Evolutionary conservation across 2,888 invertebrate species (phyloP).

Genomic region (Tenthredo livida): DNA sequence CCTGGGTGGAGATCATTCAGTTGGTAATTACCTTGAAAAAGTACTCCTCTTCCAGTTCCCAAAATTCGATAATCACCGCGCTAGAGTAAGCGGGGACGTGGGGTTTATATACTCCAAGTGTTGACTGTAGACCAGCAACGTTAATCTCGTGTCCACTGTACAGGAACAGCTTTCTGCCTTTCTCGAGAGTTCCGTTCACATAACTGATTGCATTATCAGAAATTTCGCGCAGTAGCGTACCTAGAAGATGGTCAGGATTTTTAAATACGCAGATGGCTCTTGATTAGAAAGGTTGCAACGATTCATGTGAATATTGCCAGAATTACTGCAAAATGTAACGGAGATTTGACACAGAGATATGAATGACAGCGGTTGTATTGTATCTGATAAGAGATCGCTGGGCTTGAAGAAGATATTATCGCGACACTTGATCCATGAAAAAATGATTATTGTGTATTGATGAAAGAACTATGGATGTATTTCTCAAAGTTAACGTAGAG

Average conservation of each 20-base stretch:
- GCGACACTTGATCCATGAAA: neutral
- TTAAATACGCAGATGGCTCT: neutral
- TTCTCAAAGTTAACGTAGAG: neutral
- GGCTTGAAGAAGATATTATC: neutral
- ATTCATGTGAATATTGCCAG: no score
- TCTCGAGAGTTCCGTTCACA: neutral
- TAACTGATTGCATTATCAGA: neutral
- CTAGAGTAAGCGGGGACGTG: neutral
- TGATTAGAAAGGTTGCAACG: no score
- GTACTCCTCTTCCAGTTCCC: constrained; percentile 3
- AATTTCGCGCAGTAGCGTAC: constrained; percentile 11
- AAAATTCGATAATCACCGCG: constrained; percentile 12
- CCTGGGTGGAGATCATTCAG: neutral
- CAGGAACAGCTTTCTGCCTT: neutral
- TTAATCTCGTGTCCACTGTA: neutral
- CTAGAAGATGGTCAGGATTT: constrained; percentile 46
- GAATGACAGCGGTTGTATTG: neutral
- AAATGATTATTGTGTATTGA: neutral
- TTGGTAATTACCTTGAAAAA: neutral
- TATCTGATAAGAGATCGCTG: neutral
- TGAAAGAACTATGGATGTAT: neutral
- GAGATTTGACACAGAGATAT: neutral
- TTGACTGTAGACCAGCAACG: neutral
- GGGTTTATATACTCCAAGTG: constrained; percentile 3
- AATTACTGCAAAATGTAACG: no score